Base-by-base conservation (phyloP, 2,888 invertebrate genomes). In the Spilosoma lubricipeda region DNA sequence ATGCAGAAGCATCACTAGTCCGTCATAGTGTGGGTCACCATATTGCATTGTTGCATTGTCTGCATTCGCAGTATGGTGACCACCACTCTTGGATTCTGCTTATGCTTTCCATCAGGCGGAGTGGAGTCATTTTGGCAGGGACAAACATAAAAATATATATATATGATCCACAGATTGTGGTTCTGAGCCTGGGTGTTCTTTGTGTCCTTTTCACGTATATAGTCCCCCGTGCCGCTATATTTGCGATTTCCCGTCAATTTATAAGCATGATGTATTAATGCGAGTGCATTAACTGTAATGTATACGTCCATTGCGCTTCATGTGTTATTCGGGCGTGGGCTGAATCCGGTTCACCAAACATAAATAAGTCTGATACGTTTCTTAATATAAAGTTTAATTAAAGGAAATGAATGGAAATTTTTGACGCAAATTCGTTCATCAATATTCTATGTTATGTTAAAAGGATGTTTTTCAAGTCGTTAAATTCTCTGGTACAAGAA, bases 301-400 rank as follows among this genome's bases (percentile, higher is more conserved):
- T 45, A 67, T 20, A 42, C 4, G 5, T 42, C 20, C 13, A 68
- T 36, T 36, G 33, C 68, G 36, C n/a, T 56, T 69, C n/a, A 36
- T 8, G 3, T 36, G 15, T n/a, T 56, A 69, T 69, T 52, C 15
- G n/a, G n/a, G 69, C 74, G 82, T 82, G 73, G 75, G 78, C 9
- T 5, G 70, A 77, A 66, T 77, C 74, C 78, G 79, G 74, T 66
- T 39, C 75, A 76, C 67, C 48, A n/a, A 56, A 27, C 82, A 78
- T 79, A 76, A 82, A 84, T 63, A 69, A 77, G 20, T 52, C n/a
- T 78, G 78, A 80, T 78, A 68, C 82, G 9, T 66, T 70, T 79
- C 73, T 65, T 67, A 59, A 77, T 67, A 80, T 77, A 80, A 67
- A 76, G 45, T 77, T 82, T 84, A 75, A 83, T 84, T 77, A 77